Evolutionary conservation across 2,797 vertebrate species (phyloP).

Genomic region (Clangula hyemalis): DNA sequence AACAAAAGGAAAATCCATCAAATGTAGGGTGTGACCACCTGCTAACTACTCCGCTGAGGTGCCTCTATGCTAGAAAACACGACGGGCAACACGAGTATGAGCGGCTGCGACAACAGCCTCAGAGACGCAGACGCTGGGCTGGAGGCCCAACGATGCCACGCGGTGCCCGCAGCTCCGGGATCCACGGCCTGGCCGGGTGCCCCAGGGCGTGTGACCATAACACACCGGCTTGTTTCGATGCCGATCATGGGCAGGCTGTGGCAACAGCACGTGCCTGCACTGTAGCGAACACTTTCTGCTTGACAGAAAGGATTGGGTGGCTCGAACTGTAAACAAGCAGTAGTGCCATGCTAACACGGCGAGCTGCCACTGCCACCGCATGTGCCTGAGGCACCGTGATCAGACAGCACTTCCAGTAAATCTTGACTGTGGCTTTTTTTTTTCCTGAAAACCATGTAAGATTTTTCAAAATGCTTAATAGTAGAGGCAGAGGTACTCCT

Average conservation of each 20-base stretch:
- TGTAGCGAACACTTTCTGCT: conserved; percentile 33
- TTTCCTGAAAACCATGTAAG: not conserved
- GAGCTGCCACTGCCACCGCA: conserved; percentile 16
- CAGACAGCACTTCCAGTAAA: conserved; percentile 4
- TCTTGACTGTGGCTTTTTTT: not conserved
- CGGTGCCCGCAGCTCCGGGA: not conserved
- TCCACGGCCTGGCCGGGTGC: conserved; percentile 36
- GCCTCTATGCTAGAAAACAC: conserved; percentile 4
- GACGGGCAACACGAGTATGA: conserved; percentile 5
- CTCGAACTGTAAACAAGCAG: conserved; percentile 60
- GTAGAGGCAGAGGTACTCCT: not conserved
- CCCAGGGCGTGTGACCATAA: conserved; percentile 50
- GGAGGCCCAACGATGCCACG: conserved; percentile 40
- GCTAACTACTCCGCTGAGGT: not conserved
- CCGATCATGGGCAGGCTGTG: conserved; percentile 22
- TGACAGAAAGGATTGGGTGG: conserved; percentile 53
- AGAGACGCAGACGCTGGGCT: conserved; percentile 41
- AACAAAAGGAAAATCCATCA: conserved; percentile 19
- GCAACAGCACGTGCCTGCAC: conserved; percentile 36
- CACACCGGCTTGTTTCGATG: conserved; percentile 36
- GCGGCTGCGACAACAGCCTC: conserved; percentile 45
- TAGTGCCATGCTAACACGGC: conserved; percentile 46
- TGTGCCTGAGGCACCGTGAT: conserved; percentile 44
- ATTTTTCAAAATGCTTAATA: not conserved
- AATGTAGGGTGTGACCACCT: not conserved